Evolutionary conservation across 1,140 invertebrate genomes (phyloP), one percentile per base, ranked within the genome.

Genomic region (Diachasmimorpha longicaudata): DNA sequence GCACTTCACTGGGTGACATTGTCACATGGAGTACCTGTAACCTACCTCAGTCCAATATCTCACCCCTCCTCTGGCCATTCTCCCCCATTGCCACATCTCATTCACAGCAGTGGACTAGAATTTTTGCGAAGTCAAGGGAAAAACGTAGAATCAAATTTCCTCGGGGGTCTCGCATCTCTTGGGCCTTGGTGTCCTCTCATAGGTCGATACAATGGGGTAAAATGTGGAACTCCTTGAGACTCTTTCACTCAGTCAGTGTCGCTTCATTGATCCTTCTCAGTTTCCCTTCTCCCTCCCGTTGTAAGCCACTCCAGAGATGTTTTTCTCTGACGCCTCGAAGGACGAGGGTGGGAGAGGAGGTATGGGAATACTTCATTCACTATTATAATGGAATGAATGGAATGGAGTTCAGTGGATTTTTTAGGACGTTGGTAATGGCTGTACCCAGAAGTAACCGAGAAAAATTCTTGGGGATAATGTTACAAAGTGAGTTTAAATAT

Each of bases 21-120:
- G 83, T 87, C 31, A 23, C 44, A 42, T 85, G 39, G 81, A 87
- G 85, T 85, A 85, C 80, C 83, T 85, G 84, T 86, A 85, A 85
- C 81, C 37, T 83, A 83, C 78, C 79, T 78, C 76, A 75, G 70
- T 66, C 46, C 66, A n/a, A 67, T 23, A 58, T 48, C 42, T 52
- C 70, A 44, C 52, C 25, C 25, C 69, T 52, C 52, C 46, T 19
- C 21, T 44, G 19, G 52, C 39, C 39, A 42, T 31, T 31, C n/a
- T n/a, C 31, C 31, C 31, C 31, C 31, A 31, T 31, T 31, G 31
- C 31, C 31, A 42, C 9, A 42, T 10, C 13, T 42, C 46, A 36
- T 72, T 37, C 55, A 72, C 16, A 55, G 58, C 19, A 63, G 19
- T 63, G 6, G 2, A 31, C 31, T 63, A 25, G 10, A 63, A 25